Evolutionary conservation across 2,113 vertebrate genomes (phyloP), one percentile per base, ranked within the genome.

Genomic region (Phocoena sinus): DNA sequence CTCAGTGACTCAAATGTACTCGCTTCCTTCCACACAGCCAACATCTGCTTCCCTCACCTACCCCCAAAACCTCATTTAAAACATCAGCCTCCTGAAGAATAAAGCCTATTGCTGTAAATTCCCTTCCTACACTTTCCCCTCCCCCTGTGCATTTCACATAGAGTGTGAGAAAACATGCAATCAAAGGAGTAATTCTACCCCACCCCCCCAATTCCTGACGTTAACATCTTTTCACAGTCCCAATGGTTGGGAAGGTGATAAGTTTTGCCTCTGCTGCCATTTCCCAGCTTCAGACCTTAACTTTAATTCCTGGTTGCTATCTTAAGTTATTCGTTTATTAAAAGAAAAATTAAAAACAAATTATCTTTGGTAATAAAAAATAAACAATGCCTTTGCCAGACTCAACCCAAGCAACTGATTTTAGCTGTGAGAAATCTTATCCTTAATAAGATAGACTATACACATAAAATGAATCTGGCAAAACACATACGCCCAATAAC

Each of bases 281-380:
- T 83, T 84, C 87, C 62, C 28, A 38, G 50, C 8, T 60, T 62
- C 92, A 76, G 86, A 58, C 38, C 94, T 71, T 25, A 10, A 6
- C 47, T 44, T 44, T 26, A 85, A 89, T 25, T 95, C 71, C 86
- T 25, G 1, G 20, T 4, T 89, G 82, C 79, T 87, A 47, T 60
- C 89, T 94, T 95, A 89, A 92, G 31, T 74, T 74, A 31, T 21
- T 41, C 6, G 6, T 41, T 95, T 95, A 96, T 76, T 93, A 87
- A 92, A 86, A 95, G 95, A 96, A 71, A 84, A 84, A 95, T 96
- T 81, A 94, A 92, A 96, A 89, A 93, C 80, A 97, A 97, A 97
- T 90, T 17, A 91, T 70, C 86, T 97, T 86, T 41, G 63, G 89
- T 90, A 97, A 95, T 84, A 96, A 96, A 95, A 95, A 83, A 80